phyloP scores from a whole-genome alignment of 2,797 vertebrate genomes.

The Neosilurus mollespiculum region DNA sequence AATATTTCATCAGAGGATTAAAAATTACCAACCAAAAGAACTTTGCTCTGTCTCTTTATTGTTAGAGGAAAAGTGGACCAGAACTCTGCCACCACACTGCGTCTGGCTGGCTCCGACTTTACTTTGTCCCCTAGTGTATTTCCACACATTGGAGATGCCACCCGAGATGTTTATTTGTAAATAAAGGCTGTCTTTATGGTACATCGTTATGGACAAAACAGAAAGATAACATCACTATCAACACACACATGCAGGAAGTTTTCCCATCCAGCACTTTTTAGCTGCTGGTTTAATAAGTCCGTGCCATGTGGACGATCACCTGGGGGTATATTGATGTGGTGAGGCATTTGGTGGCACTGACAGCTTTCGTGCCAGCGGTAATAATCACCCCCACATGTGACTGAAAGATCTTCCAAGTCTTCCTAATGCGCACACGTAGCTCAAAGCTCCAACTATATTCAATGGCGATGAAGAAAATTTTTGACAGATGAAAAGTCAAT shows the following conservation, averaged over 20 bases:
- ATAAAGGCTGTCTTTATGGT: background rate
- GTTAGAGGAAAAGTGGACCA: background rate
- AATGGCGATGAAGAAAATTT: background rate
- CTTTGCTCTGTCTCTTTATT: no score
- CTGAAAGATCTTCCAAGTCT: background rate
- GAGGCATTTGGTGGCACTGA: background rate
- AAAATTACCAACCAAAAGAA: background rate
- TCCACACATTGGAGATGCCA: background rate
- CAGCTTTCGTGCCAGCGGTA: constrained; percentile 24
- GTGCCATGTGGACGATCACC: constrained; percentile 41
- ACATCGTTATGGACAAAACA: background rate
- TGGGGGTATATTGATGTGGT: constrained; percentile 40
- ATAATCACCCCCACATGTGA: constrained; percentile 39
- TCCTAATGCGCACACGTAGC: background rate
- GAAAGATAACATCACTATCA: constrained; percentile 3
- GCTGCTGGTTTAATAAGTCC: constrained; percentile 45
- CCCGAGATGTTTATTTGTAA: background rate
- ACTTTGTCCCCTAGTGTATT: background rate
- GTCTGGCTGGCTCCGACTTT: background rate
- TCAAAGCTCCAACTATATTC: constrained; percentile 3
- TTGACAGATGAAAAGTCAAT: background rate
- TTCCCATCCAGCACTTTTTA: background rate
- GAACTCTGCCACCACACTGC: background rate
- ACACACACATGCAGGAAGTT: background rate
- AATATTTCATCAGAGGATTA: background rate